A percentile compares a stretch with the other conserved stretches of the same genome.
Conservation (phyloP, 2,113 vertebrate species). For the Zapornia atra region DNA sequence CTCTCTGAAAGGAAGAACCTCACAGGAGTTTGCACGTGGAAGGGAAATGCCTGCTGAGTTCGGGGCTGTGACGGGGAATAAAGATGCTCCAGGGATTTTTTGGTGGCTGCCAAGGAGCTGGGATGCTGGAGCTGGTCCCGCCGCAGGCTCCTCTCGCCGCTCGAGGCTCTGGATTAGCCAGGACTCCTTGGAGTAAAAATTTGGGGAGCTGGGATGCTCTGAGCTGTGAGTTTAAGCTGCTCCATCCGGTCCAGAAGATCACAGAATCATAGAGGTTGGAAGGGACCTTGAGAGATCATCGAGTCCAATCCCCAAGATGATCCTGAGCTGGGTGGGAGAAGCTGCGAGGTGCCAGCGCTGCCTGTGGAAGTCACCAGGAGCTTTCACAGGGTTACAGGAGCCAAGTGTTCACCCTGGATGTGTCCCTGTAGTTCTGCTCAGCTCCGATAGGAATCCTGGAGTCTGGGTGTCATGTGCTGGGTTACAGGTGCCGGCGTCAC, state of each 20-base stretch:
- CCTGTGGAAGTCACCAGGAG: neutral
- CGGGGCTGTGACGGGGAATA: neutral
- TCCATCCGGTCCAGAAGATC: neutral
- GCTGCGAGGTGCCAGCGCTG: neutral
- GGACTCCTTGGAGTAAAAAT: neutral
- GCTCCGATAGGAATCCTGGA: neutral
- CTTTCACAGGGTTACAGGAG: neutral
- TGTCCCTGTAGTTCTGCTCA: neutral
- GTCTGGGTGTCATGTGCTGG: neutral
- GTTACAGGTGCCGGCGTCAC: rapidly evolving
- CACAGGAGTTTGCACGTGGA: neutral
- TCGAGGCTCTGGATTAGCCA: rapidly evolving
- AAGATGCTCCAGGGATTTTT: neutral
- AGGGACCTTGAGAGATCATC: no score
- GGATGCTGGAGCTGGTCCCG: neutral
- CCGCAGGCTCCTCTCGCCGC: neutral
- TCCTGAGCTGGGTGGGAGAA: neutral
- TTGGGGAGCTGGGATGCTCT: neutral
- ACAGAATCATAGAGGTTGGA: no score
- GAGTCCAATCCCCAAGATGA: no score
- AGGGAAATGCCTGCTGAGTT: rapidly evolving
- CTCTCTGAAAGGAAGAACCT: neutral
- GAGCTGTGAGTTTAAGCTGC: neutral
- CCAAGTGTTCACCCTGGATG: rapidly evolving
- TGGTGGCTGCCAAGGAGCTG: neutral